Evolutionary conservation across 2,113 vertebrate species (phyloP), one percentile per base, ranked within the genome.

Genomic region (Proterorhinus semilunaris): DNA sequence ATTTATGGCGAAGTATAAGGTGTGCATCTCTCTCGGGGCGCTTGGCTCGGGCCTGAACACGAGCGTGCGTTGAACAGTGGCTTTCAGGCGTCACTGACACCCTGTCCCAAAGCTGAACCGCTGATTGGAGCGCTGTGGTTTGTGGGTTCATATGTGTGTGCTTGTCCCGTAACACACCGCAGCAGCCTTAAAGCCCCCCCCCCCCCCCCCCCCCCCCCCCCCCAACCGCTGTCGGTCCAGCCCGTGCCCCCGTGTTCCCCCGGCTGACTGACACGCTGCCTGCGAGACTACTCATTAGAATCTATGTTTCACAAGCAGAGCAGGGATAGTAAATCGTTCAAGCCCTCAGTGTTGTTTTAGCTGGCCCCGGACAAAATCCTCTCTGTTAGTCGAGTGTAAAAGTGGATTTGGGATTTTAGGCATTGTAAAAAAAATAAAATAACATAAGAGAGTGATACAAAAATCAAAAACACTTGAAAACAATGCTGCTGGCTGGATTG

Each of bases 251-350:
- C 65, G 27, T 86, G 83, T 78, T 83, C 63, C 78, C 79, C 73
- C 11, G 53, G 27, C 78, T 85, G 82, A 85, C 80, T 86, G 89
- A 87, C 89, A 66, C 49, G 80, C 68, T 77, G 87, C 83, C 82
- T 80, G 82, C 75, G 78, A 55, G 75, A 89, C 84, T 84, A 63
- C 90, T 92, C 89, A 91, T 92, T 91, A 92, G 87, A 91, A 87
- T 90, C 84, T 83, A 86, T 88, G 91, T 92, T 92, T 92, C 91
- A 92, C 87, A 87, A 90, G 91, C 89, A 64, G 78, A 87, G 78
- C 82, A 48, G 84, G 90, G 84, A 89, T 84, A 88, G 90, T 93
- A 92, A 92, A 93, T 91, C 84, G 84, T 81, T 87, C 86, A 77
- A 74, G 81, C 82, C 21, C 83, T 81, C 77, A 55, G 43, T 90